These are phyloP conservation scores for Chionoecetes opilio DNA, from an alignment of 1,140 invertebrate genomes.

Conservation along the genomic window DNA sequence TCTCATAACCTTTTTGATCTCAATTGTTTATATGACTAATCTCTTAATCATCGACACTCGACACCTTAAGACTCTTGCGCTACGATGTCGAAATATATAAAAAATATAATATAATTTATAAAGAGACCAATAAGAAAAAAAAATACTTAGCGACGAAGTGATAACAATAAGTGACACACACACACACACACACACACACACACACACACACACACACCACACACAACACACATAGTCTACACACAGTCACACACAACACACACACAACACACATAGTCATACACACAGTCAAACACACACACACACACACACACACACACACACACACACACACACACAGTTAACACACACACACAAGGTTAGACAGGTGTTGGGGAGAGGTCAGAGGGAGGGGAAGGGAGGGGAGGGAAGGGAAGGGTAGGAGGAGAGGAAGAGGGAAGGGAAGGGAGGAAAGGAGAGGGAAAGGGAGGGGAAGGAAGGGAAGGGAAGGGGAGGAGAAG, in stretches of 20 bases:
- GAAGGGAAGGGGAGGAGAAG: too few relatives aligned
- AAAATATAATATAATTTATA: too few relatives aligned
- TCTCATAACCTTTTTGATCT: too few relatives aligned
- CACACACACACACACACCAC: conserved; percentile 5
- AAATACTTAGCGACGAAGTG: not conserved
- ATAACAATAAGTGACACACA: not conserved
- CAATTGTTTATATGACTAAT: too few relatives aligned
- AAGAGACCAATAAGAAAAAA: too few relatives aligned
- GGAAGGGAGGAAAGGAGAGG: not conserved
- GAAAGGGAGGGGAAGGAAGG: not conserved
- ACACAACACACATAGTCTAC: not conserved
- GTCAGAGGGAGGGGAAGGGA: not conserved
- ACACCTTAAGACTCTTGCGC: too few relatives aligned
- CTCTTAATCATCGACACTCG: too few relatives aligned
- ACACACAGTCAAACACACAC: not conserved
- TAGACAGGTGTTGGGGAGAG: not conserved
- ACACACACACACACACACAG: not conserved
- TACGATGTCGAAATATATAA: too few relatives aligned
- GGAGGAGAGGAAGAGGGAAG: not conserved
- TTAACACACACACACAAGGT: not conserved
- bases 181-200: conserved; percentile 15
- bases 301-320: not conserved
- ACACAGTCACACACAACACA: not conserved
- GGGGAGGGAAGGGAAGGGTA: not conserved
- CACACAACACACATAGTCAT: not conserved